A percentile compares a stretch with the other conserved stretches of the same genome.
phyloP scores from a whole-genome alignment of 2,888 invertebrate genomes.

The Nipponacmea schrenckii region DNA sequence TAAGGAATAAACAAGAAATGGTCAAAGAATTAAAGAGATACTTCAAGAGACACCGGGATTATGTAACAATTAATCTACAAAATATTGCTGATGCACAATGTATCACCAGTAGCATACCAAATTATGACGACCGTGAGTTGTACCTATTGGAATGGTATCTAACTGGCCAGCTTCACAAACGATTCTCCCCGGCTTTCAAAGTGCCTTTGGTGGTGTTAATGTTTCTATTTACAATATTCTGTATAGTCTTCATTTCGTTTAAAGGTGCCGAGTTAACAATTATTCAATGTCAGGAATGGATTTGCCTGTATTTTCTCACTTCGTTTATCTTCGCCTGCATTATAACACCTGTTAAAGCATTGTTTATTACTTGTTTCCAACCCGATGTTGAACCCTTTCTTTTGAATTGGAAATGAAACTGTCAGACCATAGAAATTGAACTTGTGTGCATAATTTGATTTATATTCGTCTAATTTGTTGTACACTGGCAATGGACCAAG shows the following conservation, averaged over 20 bases:
- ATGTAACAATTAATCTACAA: conserved; percentile 13
- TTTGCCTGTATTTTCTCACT: conserved; percentile 10
- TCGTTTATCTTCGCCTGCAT: conserved; percentile 11
- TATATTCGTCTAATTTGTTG: no score
- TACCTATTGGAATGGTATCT: conserved; percentile 19
- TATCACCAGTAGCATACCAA: conserved; percentile 1
- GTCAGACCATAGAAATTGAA: no score
- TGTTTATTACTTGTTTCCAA: not conserved
- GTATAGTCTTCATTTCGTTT: conserved; percentile 6
- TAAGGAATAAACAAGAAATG: conserved; percentile 5
- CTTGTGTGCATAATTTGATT: no score
- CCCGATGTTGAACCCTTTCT: no score
- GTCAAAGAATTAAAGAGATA: conserved; percentile 3
- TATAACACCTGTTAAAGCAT: conserved; percentile 12
- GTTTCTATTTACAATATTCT: conserved; percentile 7
- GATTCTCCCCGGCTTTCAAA: not conserved
- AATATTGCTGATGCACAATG: conserved; percentile 12
- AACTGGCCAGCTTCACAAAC: conserved; percentile 12
- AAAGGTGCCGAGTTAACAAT: conserved; percentile 13
- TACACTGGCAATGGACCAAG: no score
- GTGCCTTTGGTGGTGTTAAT: not conserved
- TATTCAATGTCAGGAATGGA: conserved; percentile 14
- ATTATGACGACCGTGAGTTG: conserved; percentile 15
- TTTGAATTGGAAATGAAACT: no score
- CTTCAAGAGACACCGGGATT: conserved; percentile 2